These are phyloP conservation scores for Neosilurus hyrtlii DNA, from an alignment of 2,797 vertebrate species.

Conservation along the genomic window DNA sequence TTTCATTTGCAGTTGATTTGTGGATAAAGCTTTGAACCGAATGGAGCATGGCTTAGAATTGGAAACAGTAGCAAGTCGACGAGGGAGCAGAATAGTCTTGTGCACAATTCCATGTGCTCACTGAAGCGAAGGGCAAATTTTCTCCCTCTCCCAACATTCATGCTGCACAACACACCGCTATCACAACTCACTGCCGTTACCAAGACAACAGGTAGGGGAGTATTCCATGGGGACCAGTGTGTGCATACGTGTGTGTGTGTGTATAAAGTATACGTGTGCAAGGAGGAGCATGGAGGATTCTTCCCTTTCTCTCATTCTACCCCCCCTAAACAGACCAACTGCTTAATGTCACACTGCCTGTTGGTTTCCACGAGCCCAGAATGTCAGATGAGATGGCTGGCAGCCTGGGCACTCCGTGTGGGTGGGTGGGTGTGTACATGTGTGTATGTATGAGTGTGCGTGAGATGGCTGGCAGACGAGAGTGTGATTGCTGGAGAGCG, in stretches of 20 bases:
- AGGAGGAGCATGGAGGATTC: slow-evolving; percentile 41
- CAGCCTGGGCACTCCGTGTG: slow-evolving; percentile 48
- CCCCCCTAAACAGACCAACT: slow-evolving; percentile 47
- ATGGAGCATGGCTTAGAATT: background rate
- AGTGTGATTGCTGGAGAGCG: slow-evolving; percentile 59
- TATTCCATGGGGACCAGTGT: slow-evolving; percentile 64
- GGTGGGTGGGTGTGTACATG: slow-evolving; percentile 47
- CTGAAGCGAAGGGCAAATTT: slow-evolving; percentile 66
- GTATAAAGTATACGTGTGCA: slow-evolving; percentile 44
- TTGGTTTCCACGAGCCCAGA: slow-evolving; percentile 36
- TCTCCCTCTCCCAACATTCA: slow-evolving; percentile 65
- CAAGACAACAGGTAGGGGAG: slow-evolving; percentile 79
- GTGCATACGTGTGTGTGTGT: slow-evolving; percentile 34
- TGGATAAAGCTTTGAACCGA: background rate
- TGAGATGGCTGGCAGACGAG: slow-evolving; percentile 48
- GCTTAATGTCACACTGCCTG: slow-evolving; percentile 52
- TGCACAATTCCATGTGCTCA: slow-evolving; percentile 36
- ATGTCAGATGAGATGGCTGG: slow-evolving; percentile 57
- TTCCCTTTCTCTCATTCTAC: slow-evolving; percentile 33
- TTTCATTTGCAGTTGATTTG: background rate
- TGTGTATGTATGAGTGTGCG: slow-evolving; percentile 15
- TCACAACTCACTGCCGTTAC: slow-evolving; percentile 75
- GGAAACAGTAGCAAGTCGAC: background rate
- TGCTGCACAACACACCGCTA: slow-evolving; percentile 74
- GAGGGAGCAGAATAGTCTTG: background rate